Conservation (phyloP, 2,113 vertebrate species). For the Ahaetulla prasina region DNA sequence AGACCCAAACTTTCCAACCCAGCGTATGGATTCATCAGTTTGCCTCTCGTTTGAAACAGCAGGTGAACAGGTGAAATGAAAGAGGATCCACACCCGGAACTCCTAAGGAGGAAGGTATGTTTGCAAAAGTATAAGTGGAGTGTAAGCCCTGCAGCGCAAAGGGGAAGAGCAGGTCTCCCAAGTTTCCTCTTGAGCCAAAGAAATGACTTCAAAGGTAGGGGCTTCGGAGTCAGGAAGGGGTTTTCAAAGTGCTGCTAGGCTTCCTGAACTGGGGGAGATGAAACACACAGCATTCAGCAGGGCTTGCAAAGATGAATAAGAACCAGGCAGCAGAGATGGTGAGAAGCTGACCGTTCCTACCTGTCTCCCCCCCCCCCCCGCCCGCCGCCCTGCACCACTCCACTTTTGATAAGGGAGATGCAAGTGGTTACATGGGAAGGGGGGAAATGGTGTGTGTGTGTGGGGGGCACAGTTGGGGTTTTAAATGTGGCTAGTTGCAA, state of each 20-base stretch:
- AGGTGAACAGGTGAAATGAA: not conserved
- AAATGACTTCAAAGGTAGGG: not conserved
- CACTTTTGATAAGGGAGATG: not conserved
- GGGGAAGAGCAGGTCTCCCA: not conserved
- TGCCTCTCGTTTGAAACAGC: not conserved
- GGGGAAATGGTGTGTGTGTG: not conserved
- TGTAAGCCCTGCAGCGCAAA: not conserved
- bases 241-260: not conserved
- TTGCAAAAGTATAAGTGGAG: not conserved
- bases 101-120: not conserved
- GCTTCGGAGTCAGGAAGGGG: not conserved
- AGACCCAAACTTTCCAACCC: no score
- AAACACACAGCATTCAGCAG: not conserved
- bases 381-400: no score
- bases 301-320: not conserved
- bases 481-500: not conserved
- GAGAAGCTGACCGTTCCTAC: not conserved
- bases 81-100: slow-evolving; percentile 17
- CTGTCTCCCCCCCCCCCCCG: not conserved
- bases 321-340: not conserved
- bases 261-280: no score
- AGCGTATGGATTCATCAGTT: not conserved
- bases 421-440: not conserved
- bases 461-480: not conserved
- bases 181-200: not conserved